Base-by-base conservation (phyloP, 1,140 invertebrate genomes). In the Hypsibius dujardini region DNA sequence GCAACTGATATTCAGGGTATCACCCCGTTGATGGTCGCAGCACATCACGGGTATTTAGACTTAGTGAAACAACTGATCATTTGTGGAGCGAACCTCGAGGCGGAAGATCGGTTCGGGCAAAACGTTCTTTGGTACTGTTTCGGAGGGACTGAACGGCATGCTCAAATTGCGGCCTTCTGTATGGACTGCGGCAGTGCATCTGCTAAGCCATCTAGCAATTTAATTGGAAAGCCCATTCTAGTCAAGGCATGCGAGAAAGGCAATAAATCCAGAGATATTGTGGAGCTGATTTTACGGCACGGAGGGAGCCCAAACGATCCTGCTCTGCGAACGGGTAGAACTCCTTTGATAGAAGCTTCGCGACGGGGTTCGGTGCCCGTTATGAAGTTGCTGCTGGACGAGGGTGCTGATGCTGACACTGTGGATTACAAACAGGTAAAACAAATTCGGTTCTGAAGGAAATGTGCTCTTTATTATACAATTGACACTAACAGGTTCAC, bases 41-140 rank as follows among this genome's bases (percentile, higher is more conserved):
- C 42, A 3, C 62, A 67, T 42, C 62, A 67, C 42, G 62, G 62
- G 3, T 67, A 14, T 42, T 7, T 67, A 3, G 62, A 67, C 7
- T 3, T 67, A 42, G 62, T 67, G 3, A 7, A 42, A 67, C 42
- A 14, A 3, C 42, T 67, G 7, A 67, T 7, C 42, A 67, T 14
- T 14, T 3, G 42, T 14, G 42, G 42, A 3, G 7, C 62, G 3
- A 42, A 67, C 62, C 7, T 67, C 7, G 45, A 67, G 3, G 62
- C 62, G 7, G 62, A 14, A 42, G 62, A 67, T 67, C 12, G 7
- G 3, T 67, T 67, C 42, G 7, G 62, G 7, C 62, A 67, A 42
- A 67, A 67, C 45, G 7, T 42, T 3, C 62, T 67, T 12, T 67
- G 62, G 62, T 67, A 67, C 62, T 67, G 62, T 42, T 67, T 67